Evolutionary conservation across 1,140 invertebrate species (phyloP).

Genomic region (Bombus waltoni): DNA sequence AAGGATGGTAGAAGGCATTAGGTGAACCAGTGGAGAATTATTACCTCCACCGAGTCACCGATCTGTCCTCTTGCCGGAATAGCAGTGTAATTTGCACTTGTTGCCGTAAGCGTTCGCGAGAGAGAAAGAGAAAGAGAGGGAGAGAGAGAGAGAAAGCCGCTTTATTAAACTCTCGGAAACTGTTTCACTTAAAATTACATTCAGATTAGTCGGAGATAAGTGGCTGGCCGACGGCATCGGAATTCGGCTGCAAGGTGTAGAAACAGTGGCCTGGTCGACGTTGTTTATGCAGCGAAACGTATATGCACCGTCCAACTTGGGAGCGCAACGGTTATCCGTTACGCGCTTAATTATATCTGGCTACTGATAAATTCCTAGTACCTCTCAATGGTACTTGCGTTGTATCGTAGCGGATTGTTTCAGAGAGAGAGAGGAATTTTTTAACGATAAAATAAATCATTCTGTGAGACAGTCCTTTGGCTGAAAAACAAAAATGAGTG

Average conservation of each 20-base stretch:
- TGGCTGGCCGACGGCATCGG: conserved; percentile 16
- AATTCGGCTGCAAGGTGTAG: conserved; percentile 5
- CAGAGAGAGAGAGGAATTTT: background rate
- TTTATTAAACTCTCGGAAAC: conserved; percentile 68
- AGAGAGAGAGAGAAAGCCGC: conserved; percentile 46
- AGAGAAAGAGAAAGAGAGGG: conserved; percentile 20
- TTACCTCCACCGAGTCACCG: conserved; percentile 9
- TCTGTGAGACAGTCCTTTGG: too few relatives aligned
- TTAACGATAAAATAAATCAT: too few relatives aligned
- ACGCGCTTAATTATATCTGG: conserved; percentile 37
- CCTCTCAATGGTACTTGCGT: background rate
- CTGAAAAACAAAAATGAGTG: too few relatives aligned
- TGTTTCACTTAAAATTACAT: conserved; percentile 70
- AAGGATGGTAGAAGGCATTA: background rate
- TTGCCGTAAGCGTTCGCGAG: conserved; percentile 55
- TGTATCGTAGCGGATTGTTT: background rate
- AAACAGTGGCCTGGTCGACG: background rate
- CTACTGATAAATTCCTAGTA: background rate
- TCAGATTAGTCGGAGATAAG: conserved; percentile 44
- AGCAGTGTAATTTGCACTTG: conserved; percentile 66
- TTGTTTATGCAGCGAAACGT: conserved; percentile 1
- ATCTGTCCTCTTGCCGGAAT: conserved; percentile 16
- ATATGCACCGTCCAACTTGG: conserved; percentile 17
- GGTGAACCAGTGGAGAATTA: conserved; percentile 38
- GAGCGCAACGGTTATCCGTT: conserved; percentile 25